Evolutionary conservation across 1,140 invertebrate species (phyloP).

Genomic region (Kradibia gibbosae): DNA sequence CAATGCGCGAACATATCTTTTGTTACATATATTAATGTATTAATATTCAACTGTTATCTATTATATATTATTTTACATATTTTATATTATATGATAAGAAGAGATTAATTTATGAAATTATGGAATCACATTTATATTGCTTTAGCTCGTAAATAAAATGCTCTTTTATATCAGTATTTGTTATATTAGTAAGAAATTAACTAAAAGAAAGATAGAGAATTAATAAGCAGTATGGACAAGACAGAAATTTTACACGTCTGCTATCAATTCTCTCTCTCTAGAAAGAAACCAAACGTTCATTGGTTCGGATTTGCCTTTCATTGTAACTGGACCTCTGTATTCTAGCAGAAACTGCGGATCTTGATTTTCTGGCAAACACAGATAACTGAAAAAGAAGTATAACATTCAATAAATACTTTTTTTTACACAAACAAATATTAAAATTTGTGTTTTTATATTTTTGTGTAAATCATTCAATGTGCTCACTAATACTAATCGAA

Average conservation of each 20-base stretch:
- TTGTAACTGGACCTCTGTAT: slow-evolving; percentile 89
- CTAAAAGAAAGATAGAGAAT: neutral
- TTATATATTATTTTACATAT: too few relatives aligned
- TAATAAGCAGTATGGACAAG: neutral
- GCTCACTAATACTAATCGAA: too few relatives aligned
- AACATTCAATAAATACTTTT: neutral
- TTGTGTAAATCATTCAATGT: too few relatives aligned
- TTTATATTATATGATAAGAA: too few relatives aligned
- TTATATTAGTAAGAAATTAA: too few relatives aligned
- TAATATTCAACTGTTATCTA: too few relatives aligned
- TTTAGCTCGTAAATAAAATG: neutral
- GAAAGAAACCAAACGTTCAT: slow-evolving; percentile 96
- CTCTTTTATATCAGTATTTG: neutral
- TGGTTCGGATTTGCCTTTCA: slow-evolving; percentile 95
- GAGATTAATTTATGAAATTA: too few relatives aligned
- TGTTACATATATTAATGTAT: too few relatives aligned
- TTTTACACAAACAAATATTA: too few relatives aligned
- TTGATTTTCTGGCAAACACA: slow-evolving; percentile 86
- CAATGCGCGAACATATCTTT: too few relatives aligned
- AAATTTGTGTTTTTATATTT: too few relatives aligned
- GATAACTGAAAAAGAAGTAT: slow-evolving; percentile 75
- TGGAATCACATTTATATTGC: neutral
- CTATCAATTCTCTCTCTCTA: slow-evolving; percentile 70
- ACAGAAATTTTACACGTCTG: slow-evolving; percentile 53
- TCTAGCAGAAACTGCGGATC: slow-evolving; percentile 90